These are phyloP conservation scores for Cacatua alba DNA, from an alignment of 2,113 vertebrate species.

Conservation along the genomic window DNA sequence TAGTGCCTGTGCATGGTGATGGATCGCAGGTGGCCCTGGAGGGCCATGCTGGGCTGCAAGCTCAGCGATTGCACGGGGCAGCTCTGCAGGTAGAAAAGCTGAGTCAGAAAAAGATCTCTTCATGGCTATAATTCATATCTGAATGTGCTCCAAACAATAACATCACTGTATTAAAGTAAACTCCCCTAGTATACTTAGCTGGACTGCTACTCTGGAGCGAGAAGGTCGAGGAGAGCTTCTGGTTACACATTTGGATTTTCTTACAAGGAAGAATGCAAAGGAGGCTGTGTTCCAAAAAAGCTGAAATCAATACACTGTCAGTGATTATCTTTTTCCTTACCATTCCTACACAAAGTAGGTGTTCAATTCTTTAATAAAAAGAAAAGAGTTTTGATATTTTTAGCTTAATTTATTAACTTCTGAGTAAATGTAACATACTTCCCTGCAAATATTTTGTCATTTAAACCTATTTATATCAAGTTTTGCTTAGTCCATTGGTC, in stretches of 20 bases:
- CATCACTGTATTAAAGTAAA: neutral
- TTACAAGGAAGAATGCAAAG: neutral
- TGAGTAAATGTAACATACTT: neutral
- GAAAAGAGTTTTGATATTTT: neutral
- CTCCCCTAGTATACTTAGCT: neutral
- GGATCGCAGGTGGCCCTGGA: neutral
- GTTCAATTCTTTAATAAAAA: neutral
- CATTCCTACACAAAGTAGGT: neutral
- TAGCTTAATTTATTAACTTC: neutral
- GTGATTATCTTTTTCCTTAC: neutral
- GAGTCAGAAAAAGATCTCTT: neutral
- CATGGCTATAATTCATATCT: neutral
- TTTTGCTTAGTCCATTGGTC: neutral
- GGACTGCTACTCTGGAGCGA: rapidly evolving
- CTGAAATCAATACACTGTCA: neutral
- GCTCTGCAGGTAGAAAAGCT: neutral
- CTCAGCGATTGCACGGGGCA: neutral
- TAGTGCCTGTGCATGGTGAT: rapidly evolving
- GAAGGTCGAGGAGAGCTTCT: neutral
- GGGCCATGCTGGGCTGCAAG: rapidly evolving
- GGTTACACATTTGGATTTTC: neutral
- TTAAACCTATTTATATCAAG: neutral
- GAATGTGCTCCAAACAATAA: neutral
- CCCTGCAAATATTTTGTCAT: neutral
- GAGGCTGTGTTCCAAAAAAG: neutral